Conservation (phyloP, 64 coral and sea anemone species). For the Platygyra sinensis region DNA sequence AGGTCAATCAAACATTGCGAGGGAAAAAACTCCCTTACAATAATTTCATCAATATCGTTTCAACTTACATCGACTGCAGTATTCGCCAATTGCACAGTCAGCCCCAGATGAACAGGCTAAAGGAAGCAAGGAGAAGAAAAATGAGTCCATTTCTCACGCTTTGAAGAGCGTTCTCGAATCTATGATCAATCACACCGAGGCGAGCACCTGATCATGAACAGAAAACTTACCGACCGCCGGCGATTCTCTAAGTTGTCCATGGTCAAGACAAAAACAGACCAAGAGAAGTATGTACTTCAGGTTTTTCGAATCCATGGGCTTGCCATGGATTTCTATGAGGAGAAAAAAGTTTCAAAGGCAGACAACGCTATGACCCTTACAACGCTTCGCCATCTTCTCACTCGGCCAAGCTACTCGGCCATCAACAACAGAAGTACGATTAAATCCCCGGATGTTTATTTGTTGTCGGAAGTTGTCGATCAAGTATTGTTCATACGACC, state of each 20-base stretch:
- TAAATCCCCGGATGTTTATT: conserved; percentile 57
- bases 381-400: not conserved
- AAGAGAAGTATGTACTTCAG: conserved; percentile 44
- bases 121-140: not conserved
- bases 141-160: not conserved
- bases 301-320: conserved; percentile 65
- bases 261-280: conserved; percentile 13
- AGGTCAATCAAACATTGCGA: not conserved
- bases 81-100: conserved; percentile 23
- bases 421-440: not conserved
- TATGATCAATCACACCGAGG: not conserved
- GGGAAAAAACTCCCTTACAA: not conserved
- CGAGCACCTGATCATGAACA: not conserved
- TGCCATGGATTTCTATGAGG: conserved; percentile 45
- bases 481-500: conserved; percentile 46
- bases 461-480: conserved; percentile 39
- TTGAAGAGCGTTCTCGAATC: conserved; percentile 19
- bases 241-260: conserved; percentile 60
- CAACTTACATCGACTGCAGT: conserved; percentile 30
- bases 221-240: conserved; percentile 47
- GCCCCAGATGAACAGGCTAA: conserved; percentile 5
- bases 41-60: not conserved
- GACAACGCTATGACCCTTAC: not conserved
- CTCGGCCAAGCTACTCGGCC: too few relatives aligned
- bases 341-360: not conserved